Base-by-base conservation (phyloP, 2,888 invertebrate genomes). In the Philereme transversata region DNA sequence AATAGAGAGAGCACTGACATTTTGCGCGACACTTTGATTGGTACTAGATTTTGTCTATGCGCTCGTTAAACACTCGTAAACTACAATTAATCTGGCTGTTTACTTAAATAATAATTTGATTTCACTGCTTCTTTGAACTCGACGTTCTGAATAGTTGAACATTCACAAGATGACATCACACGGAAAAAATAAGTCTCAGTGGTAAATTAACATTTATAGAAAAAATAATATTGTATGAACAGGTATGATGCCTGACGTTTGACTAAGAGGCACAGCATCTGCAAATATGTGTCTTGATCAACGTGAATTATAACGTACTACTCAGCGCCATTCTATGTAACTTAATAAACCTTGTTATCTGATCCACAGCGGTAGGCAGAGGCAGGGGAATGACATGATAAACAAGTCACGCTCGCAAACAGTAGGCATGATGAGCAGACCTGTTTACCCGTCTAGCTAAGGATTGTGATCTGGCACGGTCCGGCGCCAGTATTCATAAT, bases 1-100 rank as follows among this genome's bases (percentile, higher is more conserved):
- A 89, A 88, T 88, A 88, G 88, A 88, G 83, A 76, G 88, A 86
- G 87, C 88, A 86, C 83, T 89, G 89, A 87, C 89, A 89, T 88
- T 89, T 89, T 75, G 76, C 75, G 82, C 76, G 80, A 81, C 81
- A 81, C 72, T 83, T 83, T 81, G 80, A 85, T 85, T 84, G 84
- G 78, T 78, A 79, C 79, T 78, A 80, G 81, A 86, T 86, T 86
- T 81, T 77, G 78, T 82, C 83, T 81, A 72, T 77, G 73, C 72
- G 75, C 78, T 82, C 77, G 79, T 81, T 80, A 81, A 77, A 79
- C 67, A 71, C 75, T 79, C 76, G 73, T 81, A 79, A 81, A 79
- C 75, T 71, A 72, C 64, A 60, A 57, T 60, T 57, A 57, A 60
- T 54, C 47, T 54, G 51, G 33, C 56, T 57, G 47, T 54, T 53